Conservation (phyloP, 1,140 invertebrate species). For the Periplaneta americana region DNA sequence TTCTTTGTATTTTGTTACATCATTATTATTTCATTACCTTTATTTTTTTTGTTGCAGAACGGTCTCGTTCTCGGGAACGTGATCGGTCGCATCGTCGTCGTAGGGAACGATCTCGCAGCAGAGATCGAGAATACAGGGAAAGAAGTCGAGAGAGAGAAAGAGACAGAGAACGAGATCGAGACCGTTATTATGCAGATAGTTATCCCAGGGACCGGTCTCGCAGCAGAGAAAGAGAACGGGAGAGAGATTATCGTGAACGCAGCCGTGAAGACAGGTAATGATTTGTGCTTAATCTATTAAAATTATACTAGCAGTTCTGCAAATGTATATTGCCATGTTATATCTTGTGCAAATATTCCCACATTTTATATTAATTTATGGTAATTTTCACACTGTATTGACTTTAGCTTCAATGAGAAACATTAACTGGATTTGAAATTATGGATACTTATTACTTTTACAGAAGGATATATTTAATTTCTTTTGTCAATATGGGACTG, state of each 20-base stretch:
- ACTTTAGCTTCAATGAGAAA: too few relatives aligned
- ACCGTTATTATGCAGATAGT: slow-evolving; percentile 33
- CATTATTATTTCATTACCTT: slow-evolving; percentile 10
- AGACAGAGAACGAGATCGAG: slow-evolving; percentile 30
- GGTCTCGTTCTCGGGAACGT: slow-evolving; percentile 73
- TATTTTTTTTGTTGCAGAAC: slow-evolving; percentile 38
- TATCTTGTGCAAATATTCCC: too few relatives aligned
- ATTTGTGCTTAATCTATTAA: too few relatives aligned
- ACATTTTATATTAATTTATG: too few relatives aligned
- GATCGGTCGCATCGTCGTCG: slow-evolving; percentile 57
- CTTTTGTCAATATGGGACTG: too few relatives aligned
- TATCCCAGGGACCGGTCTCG: slow-evolving; percentile 39
- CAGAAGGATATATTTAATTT: too few relatives aligned
- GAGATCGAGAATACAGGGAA: slow-evolving; percentile 68
- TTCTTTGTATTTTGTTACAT: not conserved
- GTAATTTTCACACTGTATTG: too few relatives aligned
- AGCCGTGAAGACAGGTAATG: slow-evolving; percentile 70
- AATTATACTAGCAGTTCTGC: too few relatives aligned
- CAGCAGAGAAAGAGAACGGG: slow-evolving; percentile 36
- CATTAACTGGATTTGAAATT: too few relatives aligned
- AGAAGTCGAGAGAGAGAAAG: slow-evolving; percentile 66
- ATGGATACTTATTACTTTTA: too few relatives aligned
- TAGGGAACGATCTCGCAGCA: slow-evolving; percentile 71
- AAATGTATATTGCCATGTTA: too few relatives aligned
- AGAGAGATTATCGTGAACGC: slow-evolving; percentile 55